These are phyloP conservation scores for Aphrophora alni DNA, from an alignment of 2,888 invertebrate species.

Conservation along the genomic window DNA sequence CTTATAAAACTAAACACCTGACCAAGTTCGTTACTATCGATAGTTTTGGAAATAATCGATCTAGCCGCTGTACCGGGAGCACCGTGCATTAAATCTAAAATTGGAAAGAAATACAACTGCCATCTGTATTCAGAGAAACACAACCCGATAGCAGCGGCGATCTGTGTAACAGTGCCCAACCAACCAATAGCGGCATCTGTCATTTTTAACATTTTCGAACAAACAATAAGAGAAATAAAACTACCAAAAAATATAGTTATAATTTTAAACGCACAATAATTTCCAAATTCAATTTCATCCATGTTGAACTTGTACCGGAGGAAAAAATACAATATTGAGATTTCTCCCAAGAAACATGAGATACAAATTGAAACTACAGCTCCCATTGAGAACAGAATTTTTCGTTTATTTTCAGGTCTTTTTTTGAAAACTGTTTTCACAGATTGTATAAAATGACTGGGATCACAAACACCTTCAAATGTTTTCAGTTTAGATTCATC, in stretches of 20 bases:
- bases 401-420: slow-evolving; percentile 34
- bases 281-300: slow-evolving; percentile 44
- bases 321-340: slow-evolving; percentile 43
- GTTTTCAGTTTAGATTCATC: slow-evolving; percentile 22
- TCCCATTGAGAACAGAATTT: slow-evolving; percentile 36
- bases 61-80: slow-evolving; percentile 32
- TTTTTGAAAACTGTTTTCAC: slow-evolving; percentile 38
- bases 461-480: background rate
- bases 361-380: slow-evolving; percentile 41
- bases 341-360: slow-evolving; percentile 43
- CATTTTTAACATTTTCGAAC: slow-evolving; percentile 38
- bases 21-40: slow-evolving; percentile 37
- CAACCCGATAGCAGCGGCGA: slow-evolving; percentile 35
- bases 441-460: background rate
- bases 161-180: slow-evolving; percentile 37
- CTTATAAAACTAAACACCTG: slow-evolving; percentile 38
- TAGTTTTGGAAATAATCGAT: slow-evolving; percentile 41
- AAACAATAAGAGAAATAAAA: slow-evolving; percentile 36
- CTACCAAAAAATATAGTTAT: slow-evolving; percentile 43
- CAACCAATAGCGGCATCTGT: slow-evolving; percentile 40
- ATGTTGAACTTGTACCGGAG: slow-evolving; percentile 44
- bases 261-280: slow-evolving; percentile 43
- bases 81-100: slow-evolving; percentile 41
- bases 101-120: slow-evolving; percentile 41
- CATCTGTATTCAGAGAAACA: slow-evolving; percentile 37